A percentile compares a stretch with the other conserved stretches of the same genome.
Conservation (phyloP, 2,113 vertebrate species). For the Aptenodytes patagonicus region DNA sequence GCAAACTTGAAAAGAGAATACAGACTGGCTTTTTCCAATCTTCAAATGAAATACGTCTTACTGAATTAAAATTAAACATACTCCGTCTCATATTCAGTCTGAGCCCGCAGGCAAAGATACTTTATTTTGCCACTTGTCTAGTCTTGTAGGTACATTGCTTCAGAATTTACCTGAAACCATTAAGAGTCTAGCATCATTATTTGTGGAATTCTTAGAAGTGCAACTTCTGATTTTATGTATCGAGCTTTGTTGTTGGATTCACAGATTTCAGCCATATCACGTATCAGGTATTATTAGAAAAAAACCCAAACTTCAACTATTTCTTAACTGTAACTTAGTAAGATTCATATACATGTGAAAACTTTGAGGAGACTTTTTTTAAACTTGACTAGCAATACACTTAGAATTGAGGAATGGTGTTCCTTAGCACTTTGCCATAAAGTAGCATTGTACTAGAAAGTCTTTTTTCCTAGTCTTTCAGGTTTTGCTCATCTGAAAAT, state of each 20-base stretch:
- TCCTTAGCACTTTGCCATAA: not conserved
- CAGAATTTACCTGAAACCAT: not conserved
- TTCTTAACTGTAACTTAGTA: not conserved
- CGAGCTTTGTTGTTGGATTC: not conserved
- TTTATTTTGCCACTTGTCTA: constrained; percentile 11
- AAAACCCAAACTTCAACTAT: accelerated
- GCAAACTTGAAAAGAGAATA: constrained; percentile 11
- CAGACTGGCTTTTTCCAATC: not conserved
- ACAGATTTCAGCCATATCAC: not conserved
- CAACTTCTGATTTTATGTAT: not conserved
- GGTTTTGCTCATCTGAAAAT: not conserved
- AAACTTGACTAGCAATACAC: not conserved
- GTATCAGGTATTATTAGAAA: not conserved
- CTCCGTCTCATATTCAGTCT: constrained; percentile 13
- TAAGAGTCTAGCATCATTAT: not conserved
- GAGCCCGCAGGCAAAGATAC: not conserved
- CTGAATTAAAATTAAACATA: constrained; percentile 6
- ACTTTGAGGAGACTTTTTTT: not conserved
- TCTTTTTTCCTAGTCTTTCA: not conserved
- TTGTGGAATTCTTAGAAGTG: not conserved
- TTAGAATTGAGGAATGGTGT: not conserved
- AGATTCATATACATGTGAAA: not conserved
- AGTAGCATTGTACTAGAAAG: not conserved
- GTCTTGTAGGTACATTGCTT: not conserved
- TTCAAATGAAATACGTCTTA: not conserved